Evolutionary conservation across 2,113 vertebrate genomes (phyloP).

Genomic region (Pteruthius melanotis): DNA sequence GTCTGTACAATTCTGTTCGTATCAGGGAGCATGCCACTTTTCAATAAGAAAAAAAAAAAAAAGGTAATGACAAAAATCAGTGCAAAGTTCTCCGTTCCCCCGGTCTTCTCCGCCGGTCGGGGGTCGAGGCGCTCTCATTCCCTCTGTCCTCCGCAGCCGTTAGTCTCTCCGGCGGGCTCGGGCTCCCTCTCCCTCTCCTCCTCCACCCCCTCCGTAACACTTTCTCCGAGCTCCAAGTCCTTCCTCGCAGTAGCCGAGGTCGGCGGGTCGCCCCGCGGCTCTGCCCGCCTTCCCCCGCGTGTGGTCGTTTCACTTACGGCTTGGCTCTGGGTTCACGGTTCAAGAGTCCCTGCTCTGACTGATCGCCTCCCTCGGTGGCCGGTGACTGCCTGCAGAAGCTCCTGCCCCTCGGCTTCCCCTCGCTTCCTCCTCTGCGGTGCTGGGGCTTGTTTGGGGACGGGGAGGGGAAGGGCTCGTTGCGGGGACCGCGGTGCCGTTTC

Average conservation of each 20-base stretch:
- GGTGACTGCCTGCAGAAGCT: conserved; percentile 41
- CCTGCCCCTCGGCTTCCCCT: conserved; percentile 59
- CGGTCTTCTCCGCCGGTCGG: conserved; percentile 46
- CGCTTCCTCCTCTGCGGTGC: conserved; percentile 69
- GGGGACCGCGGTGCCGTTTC: conserved; percentile 65
- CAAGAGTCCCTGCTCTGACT: conserved; percentile 62
- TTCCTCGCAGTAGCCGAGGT: conserved; percentile 12
- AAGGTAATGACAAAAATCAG: conserved; percentile 77
- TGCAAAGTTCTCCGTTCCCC: conserved; percentile 78
- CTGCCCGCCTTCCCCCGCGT: conserved; percentile 47
- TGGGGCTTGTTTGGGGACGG: conserved; percentile 62
- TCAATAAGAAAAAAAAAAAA: conserved; percentile 72
- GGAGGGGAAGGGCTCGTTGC: conserved; percentile 64
- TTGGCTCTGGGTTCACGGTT: conserved; percentile 55
- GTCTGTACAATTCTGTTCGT: conserved; percentile 70
- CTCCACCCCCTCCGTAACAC: neutral
- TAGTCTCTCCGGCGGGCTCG: conserved; percentile 5
- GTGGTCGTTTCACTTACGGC: conserved; percentile 54
- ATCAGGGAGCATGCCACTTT: conserved; percentile 83
- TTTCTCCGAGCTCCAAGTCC: conserved; percentile 27
- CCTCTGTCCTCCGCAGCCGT: conserved; percentile 47
- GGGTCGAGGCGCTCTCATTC: conserved; percentile 54
- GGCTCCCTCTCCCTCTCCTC: neutral
- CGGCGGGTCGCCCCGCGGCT: conserved; percentile 14
- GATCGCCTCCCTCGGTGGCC: conserved; percentile 50